A percentile compares a stretch with the other conserved stretches of the same genome.
Conservation (phyloP, 2,888 invertebrate species). For the Sthenelais limicola region DNA sequence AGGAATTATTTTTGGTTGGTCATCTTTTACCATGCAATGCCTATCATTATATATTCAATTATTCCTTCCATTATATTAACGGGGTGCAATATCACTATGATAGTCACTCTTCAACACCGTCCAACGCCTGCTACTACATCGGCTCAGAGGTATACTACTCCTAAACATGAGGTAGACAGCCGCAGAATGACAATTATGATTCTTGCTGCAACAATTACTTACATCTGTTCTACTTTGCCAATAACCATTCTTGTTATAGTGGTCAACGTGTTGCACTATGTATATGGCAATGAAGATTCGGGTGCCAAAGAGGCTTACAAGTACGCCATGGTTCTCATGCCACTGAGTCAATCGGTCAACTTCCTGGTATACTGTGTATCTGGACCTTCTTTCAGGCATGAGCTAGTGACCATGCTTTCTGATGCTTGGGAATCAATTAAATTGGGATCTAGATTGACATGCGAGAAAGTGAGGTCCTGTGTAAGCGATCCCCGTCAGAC, state of each 20-base stretch:
- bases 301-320: slow-evolving; percentile 10
- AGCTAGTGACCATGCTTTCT: neutral
- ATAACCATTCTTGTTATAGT: slow-evolving; percentile 1
- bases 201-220: neutral
- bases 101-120: neutral
- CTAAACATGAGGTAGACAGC: neutral
- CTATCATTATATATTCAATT: neutral
- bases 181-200: neutral
- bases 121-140: neutral
- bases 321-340: neutral
- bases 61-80: neutral
- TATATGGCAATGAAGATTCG: no score
- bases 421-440: neutral
- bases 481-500: no score
- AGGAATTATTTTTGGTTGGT: slow-evolving; percentile 17
- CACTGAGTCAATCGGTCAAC: slow-evolving; percentile 2
- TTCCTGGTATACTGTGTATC: slow-evolving; percentile 16
- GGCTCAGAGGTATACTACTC: no score
- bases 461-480: no score
- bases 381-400: neutral
- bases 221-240: neutral
- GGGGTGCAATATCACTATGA: neutral
- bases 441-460: neutral
- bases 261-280: neutral
- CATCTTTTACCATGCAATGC: neutral